Evolutionary conservation across 2,113 vertebrate genomes (phyloP), one percentile per base, ranked within the genome.

Genomic region (Coracopsis vasa): DNA sequence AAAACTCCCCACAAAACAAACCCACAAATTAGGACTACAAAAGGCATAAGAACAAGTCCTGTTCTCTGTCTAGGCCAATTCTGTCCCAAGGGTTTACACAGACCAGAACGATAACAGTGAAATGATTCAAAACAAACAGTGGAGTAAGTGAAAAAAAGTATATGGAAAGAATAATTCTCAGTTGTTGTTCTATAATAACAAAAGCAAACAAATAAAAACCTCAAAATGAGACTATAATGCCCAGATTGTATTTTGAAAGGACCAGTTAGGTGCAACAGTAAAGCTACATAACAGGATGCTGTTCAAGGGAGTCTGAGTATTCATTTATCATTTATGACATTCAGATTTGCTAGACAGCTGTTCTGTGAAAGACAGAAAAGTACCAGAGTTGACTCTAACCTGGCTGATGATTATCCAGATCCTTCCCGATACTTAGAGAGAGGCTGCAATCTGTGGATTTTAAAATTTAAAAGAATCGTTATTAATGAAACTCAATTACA

Each of bases 171-270:
- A 58, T 23, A 95, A 86, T 80, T 91, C 60, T 83, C 94, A 88
- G 37, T 48, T 96, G 65, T 78, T 93, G 69, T 65, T 88, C 90
- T 74, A 61, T 67, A 91, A 80, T 73, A 81, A 92, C 64, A 83
- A 95, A 92, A 91, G 48, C 33, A 94, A 96, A 95, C 54, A 93
- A 94, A 92, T 80, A 80, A 88, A 97, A 95, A n/a, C 70, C 54
- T 62, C 47, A 47, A 75, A 73, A 80, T 2, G 4, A 92, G 64
- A 86, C 60, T 41, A 93, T 79, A 44, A 67, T n/a, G n/a, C 42
- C 29, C 45, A 74, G 44, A 70, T 3, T 88, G 64, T 47, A 44
- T 37, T 92, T 41, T 83, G 27, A 92, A 90, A 83, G 71, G 0
- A 0, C 48, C 50, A 41, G 61, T 24, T 25, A 69, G 33, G 35